A percentile compares a stretch with the other conserved stretches of the same genome.
These are phyloP conservation scores for Heliconius aoede DNA, from an alignment of 2,888 invertebrate species.

Conservation along the genomic window DNA sequence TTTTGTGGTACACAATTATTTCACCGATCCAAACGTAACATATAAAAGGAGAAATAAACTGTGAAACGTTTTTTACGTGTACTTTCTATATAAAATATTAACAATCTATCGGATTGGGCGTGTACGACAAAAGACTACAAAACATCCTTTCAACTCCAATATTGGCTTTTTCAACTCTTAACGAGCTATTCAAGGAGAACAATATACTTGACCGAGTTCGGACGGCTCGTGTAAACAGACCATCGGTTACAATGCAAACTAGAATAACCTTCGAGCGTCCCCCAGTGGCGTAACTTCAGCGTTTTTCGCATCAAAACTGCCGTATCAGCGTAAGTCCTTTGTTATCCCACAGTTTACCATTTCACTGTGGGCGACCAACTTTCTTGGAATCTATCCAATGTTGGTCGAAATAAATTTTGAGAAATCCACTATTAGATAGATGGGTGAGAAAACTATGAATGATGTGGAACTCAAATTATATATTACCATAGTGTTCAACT, in stretches of 20 bases:
- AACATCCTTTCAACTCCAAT: constrained; percentile 27
- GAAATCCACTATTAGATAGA: constrained; percentile 46
- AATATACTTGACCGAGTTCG: constrained; percentile 32
- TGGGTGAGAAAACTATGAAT: not conserved
- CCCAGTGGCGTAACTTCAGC: constrained; percentile 54
- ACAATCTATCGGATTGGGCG: constrained; percentile 11
- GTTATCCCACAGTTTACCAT: constrained; percentile 56
- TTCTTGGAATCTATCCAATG: constrained; percentile 73
- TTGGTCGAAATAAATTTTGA: constrained; percentile 58
- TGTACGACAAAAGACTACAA: constrained; percentile 24
- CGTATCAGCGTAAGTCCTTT: constrained; percentile 53
- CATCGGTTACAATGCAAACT: constrained; percentile 35
- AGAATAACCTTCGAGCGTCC: constrained; percentile 43
- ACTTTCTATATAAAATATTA: constrained; percentile 20
- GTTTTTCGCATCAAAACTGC: constrained; percentile 56
- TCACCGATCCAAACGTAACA: not conserved
- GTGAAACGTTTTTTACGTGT: not conserved
- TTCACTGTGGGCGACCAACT: constrained; percentile 63
- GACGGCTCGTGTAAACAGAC: constrained; percentile 29
- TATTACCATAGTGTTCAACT: not conserved
- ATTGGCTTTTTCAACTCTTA: constrained; percentile 25
- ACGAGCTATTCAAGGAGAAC: constrained; percentile 29
- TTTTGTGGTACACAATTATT: not conserved
- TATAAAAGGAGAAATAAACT: constrained; percentile 3
- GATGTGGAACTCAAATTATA: not conserved